Conservation (phyloP, 2,888 invertebrate genomes). For the Sphinx pinastri region DNA sequence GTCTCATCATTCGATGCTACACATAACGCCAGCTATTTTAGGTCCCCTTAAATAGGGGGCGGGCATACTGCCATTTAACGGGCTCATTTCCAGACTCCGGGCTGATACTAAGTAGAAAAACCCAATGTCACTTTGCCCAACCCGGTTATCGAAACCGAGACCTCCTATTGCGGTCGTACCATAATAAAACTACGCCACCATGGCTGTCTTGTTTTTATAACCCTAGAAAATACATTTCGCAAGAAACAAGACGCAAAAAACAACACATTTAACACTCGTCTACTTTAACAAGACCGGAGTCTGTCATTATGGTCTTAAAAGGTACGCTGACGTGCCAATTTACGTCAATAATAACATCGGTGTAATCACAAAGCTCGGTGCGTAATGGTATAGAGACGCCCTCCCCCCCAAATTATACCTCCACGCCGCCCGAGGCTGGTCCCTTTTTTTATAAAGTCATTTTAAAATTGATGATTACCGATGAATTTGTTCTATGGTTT, state of each 20-base stretch:
- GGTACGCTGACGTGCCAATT: slow-evolving; percentile 41
- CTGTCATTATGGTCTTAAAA: slow-evolving; percentile 25
- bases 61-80: too few relatives aligned
- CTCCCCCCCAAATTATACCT: slow-evolving; percentile 29
- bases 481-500: not conserved
- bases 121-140: too few relatives aligned
- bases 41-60: too few relatives aligned
- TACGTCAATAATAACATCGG: slow-evolving; percentile 44
- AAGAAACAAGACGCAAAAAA: not conserved
- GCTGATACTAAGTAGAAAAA: too few relatives aligned
- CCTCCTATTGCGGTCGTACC: too few relatives aligned
- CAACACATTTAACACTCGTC: not conserved
- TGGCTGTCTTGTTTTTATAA: too few relatives aligned
- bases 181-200: too few relatives aligned
- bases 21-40: too few relatives aligned
- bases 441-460: not conserved
- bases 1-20: too few relatives aligned
- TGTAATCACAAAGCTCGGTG: slow-evolving; percentile 45
- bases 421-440: not conserved
- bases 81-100: too few relatives aligned
- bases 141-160: too few relatives aligned
- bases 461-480: not conserved
- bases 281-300: slow-evolving; percentile 13
- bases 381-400: slow-evolving; percentile 33
- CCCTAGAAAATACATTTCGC: not conserved